These are phyloP conservation scores for Leptarthrus brevirostris DNA, from an alignment of 2,888 invertebrate species.

Conservation along the genomic window DNA sequence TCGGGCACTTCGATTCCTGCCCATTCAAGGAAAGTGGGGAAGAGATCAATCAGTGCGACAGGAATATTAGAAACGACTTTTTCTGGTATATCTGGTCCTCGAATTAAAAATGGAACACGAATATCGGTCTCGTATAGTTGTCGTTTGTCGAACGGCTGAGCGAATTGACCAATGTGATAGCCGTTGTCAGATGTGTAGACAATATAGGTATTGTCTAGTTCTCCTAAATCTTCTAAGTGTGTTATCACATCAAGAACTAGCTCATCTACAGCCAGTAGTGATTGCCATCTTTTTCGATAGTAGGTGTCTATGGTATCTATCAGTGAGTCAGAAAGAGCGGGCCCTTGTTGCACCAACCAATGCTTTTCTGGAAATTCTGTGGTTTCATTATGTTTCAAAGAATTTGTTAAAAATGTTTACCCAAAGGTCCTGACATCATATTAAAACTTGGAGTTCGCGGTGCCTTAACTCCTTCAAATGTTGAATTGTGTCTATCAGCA, in stretches of 20 bases:
- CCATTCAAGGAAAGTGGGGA: conserved; percentile 83
- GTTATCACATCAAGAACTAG: conserved; percentile 76
- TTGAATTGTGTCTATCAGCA: conserved; percentile 76
- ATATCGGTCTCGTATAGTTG: conserved; percentile 93
- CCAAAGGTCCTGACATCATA: conserved; percentile 63
- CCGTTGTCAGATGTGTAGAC: conserved; percentile 92
- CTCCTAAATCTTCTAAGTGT: conserved; percentile 68
- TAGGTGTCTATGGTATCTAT: conserved; percentile 75
- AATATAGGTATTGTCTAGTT: conserved; percentile 81
- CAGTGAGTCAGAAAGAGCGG: conserved; percentile 72
- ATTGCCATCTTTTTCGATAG: conserved; percentile 81
- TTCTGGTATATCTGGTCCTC: conserved; percentile 76
- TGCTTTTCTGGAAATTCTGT: conserved; percentile 77
- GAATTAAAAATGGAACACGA: conserved; percentile 82
- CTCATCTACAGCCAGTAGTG: conserved; percentile 88
- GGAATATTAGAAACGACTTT: conserved; percentile 70
- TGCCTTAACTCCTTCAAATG: conserved; percentile 73
- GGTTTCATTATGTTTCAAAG: neutral
- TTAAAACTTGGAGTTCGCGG: conserved; percentile 78
- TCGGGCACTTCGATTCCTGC: conserved; percentile 70
- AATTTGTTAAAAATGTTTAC: conserved; percentile 54
- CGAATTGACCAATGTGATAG: conserved; percentile 91
- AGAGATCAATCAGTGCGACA: conserved; percentile 83
- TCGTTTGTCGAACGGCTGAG: conserved; percentile 88
- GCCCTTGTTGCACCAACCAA: conserved; percentile 81